Evolutionary conservation across 2,797 vertebrate species (phyloP).

Genomic region (Tarsius wallacei): DNA sequence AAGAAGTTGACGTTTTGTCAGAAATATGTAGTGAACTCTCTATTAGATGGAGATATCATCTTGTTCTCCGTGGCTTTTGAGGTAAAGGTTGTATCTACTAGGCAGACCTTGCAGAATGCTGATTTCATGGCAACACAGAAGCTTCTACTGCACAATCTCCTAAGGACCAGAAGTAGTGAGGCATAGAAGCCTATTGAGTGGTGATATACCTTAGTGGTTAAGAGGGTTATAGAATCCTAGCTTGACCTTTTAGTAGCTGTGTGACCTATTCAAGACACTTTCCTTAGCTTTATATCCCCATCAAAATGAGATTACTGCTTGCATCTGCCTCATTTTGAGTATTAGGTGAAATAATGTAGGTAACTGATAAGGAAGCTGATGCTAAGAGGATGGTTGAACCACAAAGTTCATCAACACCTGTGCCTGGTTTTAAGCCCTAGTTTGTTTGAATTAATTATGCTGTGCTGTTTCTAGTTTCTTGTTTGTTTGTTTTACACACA

Average conservation of each 20-base stretch:
- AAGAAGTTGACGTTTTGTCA: background rate
- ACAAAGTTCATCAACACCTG: background rate
- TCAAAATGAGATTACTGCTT: background rate
- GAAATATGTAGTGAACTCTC: background rate
- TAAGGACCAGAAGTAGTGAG: slow-evolving; percentile 1
- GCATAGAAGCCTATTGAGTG: background rate
- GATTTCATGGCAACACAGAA: slow-evolving; percentile 49
- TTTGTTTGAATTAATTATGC: background rate
- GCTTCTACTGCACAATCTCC: background rate
- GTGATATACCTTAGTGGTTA: background rate
- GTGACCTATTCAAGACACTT: background rate
- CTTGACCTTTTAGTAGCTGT: slow-evolving; percentile 8
- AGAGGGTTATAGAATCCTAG: background rate
- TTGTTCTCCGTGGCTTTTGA: background rate
- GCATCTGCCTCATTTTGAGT: background rate
- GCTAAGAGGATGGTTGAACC: background rate
- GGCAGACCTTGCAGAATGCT: background rate
- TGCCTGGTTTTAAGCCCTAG: background rate
- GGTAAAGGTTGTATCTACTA: background rate
- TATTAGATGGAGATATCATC: background rate
- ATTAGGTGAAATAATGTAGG: background rate
- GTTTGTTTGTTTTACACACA: background rate
- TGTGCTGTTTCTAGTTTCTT: background rate
- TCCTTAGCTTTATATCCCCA: background rate
- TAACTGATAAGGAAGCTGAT: background rate